These are phyloP conservation scores for Remorina albescens DNA, from an alignment of 2,797 vertebrate genomes.

Conservation along the genomic window DNA sequence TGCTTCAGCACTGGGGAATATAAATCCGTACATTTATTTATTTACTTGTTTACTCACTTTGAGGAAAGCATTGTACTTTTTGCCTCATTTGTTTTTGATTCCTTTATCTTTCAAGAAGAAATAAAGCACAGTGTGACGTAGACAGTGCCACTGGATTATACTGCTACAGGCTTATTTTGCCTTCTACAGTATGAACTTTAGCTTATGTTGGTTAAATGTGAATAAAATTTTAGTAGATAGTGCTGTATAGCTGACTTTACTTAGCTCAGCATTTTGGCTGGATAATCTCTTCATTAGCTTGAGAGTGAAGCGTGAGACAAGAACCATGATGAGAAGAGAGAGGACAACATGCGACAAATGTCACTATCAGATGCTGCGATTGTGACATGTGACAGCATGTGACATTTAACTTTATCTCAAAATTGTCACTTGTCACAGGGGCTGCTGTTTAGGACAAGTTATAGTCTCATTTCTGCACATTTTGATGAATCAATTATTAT, in stretches of 20 bases:
- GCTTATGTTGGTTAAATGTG: background rate
- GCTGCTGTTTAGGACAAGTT: background rate
- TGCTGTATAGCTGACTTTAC: background rate
- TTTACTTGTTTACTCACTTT: background rate
- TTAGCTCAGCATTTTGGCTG: background rate
- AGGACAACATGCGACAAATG: background rate
- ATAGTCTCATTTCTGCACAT: background rate
- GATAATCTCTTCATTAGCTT: background rate
- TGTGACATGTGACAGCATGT: background rate
- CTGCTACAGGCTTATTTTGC: no score
- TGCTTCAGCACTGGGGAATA: background rate
- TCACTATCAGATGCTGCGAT: background rate
- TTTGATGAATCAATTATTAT: background rate
- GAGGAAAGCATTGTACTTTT: background rate
- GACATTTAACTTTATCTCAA: background rate
- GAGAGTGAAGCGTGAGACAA: background rate
- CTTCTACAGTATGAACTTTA: background rate
- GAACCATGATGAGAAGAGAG: background rate
- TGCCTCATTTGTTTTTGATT: background rate
- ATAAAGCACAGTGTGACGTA: no score
- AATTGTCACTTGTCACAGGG: background rate
- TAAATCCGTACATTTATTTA: slow-evolving; percentile 20
- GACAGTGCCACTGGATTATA: background rate
- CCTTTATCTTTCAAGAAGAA: background rate
- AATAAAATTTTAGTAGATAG: no score